Evolutionary conservation across 2,888 invertebrate genomes (phyloP).

Genomic region (Apamea anceps): DNA sequence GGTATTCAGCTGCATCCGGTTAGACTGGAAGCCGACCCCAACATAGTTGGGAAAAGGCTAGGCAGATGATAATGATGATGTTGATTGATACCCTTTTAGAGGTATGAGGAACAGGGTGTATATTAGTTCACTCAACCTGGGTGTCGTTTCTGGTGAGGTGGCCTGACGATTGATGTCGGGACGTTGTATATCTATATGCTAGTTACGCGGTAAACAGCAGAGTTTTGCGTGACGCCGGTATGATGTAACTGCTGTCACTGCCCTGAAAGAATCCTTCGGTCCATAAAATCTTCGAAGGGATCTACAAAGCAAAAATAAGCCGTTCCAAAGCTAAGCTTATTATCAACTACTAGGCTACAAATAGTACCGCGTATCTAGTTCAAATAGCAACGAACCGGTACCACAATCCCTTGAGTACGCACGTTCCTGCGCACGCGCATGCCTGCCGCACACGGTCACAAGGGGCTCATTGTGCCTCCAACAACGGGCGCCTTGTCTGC

Average conservation of each 20-base stretch:
- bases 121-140: not conserved
- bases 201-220: too few species aligned
- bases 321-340: conserved; percentile 6
- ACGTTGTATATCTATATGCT: not conserved
- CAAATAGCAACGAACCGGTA: conserved; percentile 62
- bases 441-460: conserved; percentile 47
- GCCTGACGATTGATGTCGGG: not conserved
- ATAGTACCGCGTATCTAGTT: conserved; percentile 57
- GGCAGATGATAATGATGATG: too few species aligned
- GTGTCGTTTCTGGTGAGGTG: not conserved
- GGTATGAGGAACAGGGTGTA: not conserved
- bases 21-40: too few species aligned
- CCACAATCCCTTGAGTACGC: conserved; percentile 54
- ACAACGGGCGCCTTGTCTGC: conserved; percentile 38
- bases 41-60: too few species aligned
- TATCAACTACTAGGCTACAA: conserved; percentile 41
- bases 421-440: conserved; percentile 43
- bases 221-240: too few species aligned
- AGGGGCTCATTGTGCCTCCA: conserved; percentile 62
- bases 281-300: not conserved
- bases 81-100: too few species aligned
- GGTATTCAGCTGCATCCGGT: too few species aligned
- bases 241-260: too few species aligned
- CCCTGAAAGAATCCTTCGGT: not conserved
- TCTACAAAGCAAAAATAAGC: conserved; percentile 6